Evolutionary conservation across 2,888 invertebrate species (phyloP), one percentile per base, ranked within the genome.

Genomic region (Hydrotaea diabolus): DNA sequence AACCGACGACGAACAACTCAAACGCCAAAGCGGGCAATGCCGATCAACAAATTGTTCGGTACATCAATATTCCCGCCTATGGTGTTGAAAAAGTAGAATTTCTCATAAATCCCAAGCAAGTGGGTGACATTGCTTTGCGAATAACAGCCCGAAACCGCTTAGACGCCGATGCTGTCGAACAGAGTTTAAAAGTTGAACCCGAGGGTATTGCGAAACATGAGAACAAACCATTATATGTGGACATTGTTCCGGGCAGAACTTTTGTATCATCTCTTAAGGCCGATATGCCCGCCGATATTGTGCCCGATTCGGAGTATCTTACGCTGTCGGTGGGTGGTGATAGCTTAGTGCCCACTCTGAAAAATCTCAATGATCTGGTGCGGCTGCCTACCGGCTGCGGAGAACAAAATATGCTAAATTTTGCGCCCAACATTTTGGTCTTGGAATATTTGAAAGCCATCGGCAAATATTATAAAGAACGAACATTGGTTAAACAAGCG

Each of bases 381-480:
- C 92, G 94, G 78, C 94, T 97, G 91, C 97, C 98, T 0, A 96
- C 96, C 57, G 98, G 97, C 0, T 98, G 98, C 92, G 97, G 99
- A 0, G 97, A 97, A 90, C 97, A 98, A 91, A 99, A 98, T 82
- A 96, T 98, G 94, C 93, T 98, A 5, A 96, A 97, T 84, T 95
- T 99, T 89, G 97, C 98, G 53, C 96, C 98, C 0, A 97, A 97
- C 87, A 95, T 98, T 86, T 96, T 98, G 66, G 94, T 98, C 64
- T 93, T 97, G 7, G 95, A 97, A 88, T 98, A 99, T 91, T 93
- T 99, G 80, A 95, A 95, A 83, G 95, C 46, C 0, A 71, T 46
- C 39, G 43, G 21, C 2, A 78, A 59, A 11, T 15, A 75, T 1
- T 4, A 0, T 0, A 53, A 55, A 23, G 74, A 78, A 13, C 53